These are phyloP conservation scores for Tapirus indicus DNA, from an alignment of 2,797 vertebrate genomes.

Conservation along the genomic window DNA sequence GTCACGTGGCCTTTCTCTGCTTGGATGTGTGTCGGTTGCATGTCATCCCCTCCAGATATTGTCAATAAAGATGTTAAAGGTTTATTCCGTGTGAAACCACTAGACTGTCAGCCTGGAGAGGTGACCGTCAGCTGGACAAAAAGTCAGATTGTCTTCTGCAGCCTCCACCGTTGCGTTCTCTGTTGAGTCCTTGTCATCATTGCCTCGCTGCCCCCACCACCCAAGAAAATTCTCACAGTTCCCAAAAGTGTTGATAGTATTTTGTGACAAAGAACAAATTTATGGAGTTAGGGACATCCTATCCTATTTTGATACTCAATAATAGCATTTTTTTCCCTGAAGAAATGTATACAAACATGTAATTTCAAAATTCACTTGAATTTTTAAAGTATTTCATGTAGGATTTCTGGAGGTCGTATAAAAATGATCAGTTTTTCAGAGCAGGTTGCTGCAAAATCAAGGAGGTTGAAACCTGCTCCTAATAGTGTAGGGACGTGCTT, in stretches of 20 bases:
- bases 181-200: not conserved
- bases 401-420: not conserved
- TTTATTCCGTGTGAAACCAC: not conserved
- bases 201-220: not conserved
- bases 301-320: not conserved
- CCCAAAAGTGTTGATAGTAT: not conserved
- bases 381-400: not conserved
- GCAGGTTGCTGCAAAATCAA: not conserved
- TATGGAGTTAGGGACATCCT: not conserved
- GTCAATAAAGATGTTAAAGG: conserved; percentile 50
- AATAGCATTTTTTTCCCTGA: not conserved
- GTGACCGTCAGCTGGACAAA: not conserved
- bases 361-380: not conserved
- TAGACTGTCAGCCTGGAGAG: not conserved
- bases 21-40: not conserved
- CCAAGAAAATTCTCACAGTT: not conserved
- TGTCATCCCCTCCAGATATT: not conserved
- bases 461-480: not conserved
- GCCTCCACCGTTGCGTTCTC: not conserved
- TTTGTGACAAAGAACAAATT: not conserved
- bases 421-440: not conserved
- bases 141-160: not conserved
- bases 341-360: not conserved
- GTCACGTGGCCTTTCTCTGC: not conserved
- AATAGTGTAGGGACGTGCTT: not conserved